A percentile compares a stretch with the other conserved stretches of the same genome.
These are phyloP conservation scores for Caenorhabditis sinica DNA, from an alignment of 2,888 invertebrate species.

Conservation along the genomic window DNA sequence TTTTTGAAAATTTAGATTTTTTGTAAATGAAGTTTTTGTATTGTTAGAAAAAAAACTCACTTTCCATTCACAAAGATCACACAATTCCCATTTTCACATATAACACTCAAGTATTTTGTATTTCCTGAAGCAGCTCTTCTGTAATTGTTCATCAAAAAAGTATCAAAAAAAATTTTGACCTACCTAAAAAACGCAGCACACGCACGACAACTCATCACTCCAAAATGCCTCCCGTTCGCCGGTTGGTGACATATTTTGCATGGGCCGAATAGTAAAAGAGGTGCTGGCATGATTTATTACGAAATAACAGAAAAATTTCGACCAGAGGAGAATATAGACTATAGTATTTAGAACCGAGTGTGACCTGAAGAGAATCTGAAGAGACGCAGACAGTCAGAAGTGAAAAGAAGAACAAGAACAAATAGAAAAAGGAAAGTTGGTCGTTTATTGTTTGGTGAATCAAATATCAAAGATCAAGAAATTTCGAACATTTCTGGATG, in stretches of 20 bases:
- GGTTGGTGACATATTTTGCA: conserved; percentile 62
- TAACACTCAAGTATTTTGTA: background rate
- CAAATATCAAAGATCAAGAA: background rate
- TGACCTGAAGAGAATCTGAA: too few species aligned
- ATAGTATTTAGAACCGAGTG: background rate
- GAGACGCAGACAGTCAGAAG: background rate
- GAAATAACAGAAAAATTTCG: background rate
- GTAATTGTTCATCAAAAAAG: background rate
- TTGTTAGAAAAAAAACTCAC: background rate
- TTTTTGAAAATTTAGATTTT: background rate
- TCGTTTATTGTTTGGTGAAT: background rate
- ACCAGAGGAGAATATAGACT: background rate
- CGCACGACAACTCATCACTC: conserved; percentile 65
- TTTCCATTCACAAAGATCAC: conserved; percentile 4
- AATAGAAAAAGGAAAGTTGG: background rate
- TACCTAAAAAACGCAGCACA: conserved; percentile 68
- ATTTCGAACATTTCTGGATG: conserved; percentile 9
- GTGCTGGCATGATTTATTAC: background rate
- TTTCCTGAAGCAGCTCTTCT: conserved; percentile 18
- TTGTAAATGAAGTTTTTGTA: background rate
- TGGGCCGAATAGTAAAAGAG: background rate
- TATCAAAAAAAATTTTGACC: background rate
- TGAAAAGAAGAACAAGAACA: background rate
- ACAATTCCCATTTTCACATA: background rate
- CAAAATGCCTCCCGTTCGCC: conserved; percentile 62